Conservation (phyloP, 2,113 vertebrate genomes). For the Campylorhamphus procurvoides region DNA sequence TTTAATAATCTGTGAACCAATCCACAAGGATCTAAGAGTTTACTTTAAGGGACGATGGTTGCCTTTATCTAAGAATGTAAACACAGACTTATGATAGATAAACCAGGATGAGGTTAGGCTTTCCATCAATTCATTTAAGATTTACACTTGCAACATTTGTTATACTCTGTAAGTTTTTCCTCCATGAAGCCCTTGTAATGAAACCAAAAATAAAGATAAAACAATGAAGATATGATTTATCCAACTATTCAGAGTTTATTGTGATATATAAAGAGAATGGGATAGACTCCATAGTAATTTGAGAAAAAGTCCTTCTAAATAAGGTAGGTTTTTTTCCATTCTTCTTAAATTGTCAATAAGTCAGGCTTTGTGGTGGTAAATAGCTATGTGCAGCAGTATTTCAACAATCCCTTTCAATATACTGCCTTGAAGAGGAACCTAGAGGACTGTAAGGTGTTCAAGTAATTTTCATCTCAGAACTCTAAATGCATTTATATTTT, state of each 20-base stretch:
- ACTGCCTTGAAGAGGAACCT: not conserved
- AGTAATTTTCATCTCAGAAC: not conserved
- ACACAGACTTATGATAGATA: not conserved
- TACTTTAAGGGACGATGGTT: not conserved
- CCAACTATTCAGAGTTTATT: not conserved
- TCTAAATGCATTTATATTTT: not conserved
- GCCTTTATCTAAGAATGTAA: slow-evolving; percentile 29
- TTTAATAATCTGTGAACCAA: slow-evolving; percentile 44
- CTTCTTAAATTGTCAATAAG: not conserved
- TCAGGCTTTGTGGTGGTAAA: not conserved
- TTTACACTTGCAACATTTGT: not conserved
- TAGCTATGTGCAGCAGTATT: not conserved
- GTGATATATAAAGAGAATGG: not conserved
- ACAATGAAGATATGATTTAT: not conserved
- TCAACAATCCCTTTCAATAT: not conserved
- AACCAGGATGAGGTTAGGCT: not conserved
- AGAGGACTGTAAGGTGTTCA: not conserved
- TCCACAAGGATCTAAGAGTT: not conserved
- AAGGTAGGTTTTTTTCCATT: not conserved
- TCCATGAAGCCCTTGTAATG: not conserved
- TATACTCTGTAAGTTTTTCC: not conserved
- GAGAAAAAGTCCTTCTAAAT: not conserved
- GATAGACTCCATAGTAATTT: not conserved
- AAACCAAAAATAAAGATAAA: not conserved
- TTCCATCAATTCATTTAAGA: not conserved